Conservation (phyloP, 2,113 vertebrate genomes). For the Okapia johnstoni region DNA sequence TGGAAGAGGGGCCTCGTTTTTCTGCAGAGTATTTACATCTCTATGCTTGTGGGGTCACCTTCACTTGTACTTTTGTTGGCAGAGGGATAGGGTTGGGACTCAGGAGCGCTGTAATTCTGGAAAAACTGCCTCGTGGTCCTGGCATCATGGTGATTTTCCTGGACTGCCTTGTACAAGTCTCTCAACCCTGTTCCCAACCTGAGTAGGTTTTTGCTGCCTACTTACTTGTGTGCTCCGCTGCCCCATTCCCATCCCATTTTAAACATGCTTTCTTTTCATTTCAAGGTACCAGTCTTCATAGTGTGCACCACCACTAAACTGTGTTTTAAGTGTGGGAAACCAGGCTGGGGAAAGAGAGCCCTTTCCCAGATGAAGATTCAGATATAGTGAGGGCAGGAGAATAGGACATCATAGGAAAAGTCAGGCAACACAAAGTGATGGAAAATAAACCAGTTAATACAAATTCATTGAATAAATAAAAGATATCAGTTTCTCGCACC, state of each 20-base stretch:
- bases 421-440: not conserved
- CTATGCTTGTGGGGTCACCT: conserved; percentile 45
- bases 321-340: not conserved
- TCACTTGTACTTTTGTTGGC: conserved; percentile 56
- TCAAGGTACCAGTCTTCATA: not conserved
- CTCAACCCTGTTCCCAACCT: conserved; percentile 22
- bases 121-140: conserved; percentile 66
- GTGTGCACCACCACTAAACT: rapidly evolving
- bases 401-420: not conserved
- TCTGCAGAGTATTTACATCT: conserved; percentile 16
- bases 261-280: not conserved
- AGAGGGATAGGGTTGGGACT: conserved; percentile 27
- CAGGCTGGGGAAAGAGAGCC: not conserved
- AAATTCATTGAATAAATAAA: not conserved
- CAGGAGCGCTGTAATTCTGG: conserved; percentile 20
- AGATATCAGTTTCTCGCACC: not conserved
- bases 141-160: conserved; percentile 59
- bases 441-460: not conserved
- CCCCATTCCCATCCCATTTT: not conserved
- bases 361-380: no score
- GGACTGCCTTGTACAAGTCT: conserved; percentile 31
- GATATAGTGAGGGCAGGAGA: not conserved
- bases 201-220: not conserved
- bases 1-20: conserved; percentile 10
- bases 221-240: not conserved